Base-by-base conservation (phyloP, 2,113 vertebrate genomes). In the Oreochromis spilurus region DNA sequence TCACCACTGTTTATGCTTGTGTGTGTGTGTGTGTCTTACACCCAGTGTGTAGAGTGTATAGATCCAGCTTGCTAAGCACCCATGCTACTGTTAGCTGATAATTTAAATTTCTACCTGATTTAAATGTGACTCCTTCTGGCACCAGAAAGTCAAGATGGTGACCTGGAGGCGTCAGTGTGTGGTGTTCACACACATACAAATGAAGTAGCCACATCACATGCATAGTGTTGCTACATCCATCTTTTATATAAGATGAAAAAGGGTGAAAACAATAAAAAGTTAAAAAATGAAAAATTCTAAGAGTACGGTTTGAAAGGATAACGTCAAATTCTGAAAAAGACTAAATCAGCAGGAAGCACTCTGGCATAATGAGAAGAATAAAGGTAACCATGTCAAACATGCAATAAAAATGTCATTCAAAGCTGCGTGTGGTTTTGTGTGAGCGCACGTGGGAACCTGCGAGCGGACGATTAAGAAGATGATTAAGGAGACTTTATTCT, bases 401-500 rank as follows among this genome's bases (percentile, higher is more conserved):
- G 43, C 11, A 26, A 24, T 87, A 34, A 67, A 84, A 43, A 55
- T 19, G 50, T 83, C 79, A 79, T 40, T 54, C 5, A 4, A 10
- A 19, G 72, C 62, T 4, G n/a, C 4, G 48, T 45, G 38, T n/a
- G 80, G 34, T 40, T 91, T 38, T 36, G 16, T 58, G 67, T 4
- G 26, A 43, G 85, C 40, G 48, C 16, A 57, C 6, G 8, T 45
- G 12, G 82, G 85, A 53, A 58, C 58, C 36, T 88, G 67, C 4
- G 19, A 77, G 58, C 3, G 24, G 13, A 5, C 81, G 45, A 87
- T 92, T 58, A 83, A 79, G 81, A 12, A 82, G 36, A 26, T 55
- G 85, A 91, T 92, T 70, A 84, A 34, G 80, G 45, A 11, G 65
- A 85, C 52, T 91, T 89, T 86, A 88, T 86, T 86, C 82, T 81